These are phyloP conservation scores for Siphamia tubifer DNA, from an alignment of 2,113 vertebrate species.

Conservation along the genomic window DNA sequence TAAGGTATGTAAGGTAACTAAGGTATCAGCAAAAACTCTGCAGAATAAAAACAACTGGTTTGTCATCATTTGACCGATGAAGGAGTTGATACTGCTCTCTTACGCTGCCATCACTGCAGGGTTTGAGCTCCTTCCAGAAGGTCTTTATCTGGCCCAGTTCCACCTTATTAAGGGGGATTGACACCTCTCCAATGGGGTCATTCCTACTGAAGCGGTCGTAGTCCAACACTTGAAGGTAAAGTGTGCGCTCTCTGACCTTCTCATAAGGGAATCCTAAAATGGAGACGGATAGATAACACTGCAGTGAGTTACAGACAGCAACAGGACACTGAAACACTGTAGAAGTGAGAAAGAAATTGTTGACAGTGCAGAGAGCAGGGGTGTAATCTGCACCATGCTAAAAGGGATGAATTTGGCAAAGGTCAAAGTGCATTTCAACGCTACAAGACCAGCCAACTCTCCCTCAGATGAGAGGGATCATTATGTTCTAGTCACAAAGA, in stretches of 20 bases:
- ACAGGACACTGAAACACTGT: background rate
- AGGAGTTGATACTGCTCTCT: conserved; percentile 61
- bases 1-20: too few species aligned
- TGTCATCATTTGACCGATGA: too few species aligned
- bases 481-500: conserved; percentile 8
- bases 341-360: background rate
- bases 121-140: conserved; percentile 99
- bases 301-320: background rate
- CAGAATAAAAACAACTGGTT: too few species aligned
- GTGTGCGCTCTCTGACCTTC: conserved; percentile 95
- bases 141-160: conserved; percentile 97
- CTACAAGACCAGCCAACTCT: background rate
- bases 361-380: background rate
- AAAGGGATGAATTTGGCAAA: conserved; percentile 25
- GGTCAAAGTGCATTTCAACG: conserved; percentile 20
- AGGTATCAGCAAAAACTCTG: too few species aligned
- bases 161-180: conserved; percentile 96
- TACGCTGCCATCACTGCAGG: conserved; percentile 98
- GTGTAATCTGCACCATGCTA: conserved; percentile 4
- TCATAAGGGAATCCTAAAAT: conserved; percentile 94
- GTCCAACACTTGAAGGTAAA: conserved; percentile 98
- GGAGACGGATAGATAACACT: conserved; percentile 15
- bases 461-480: conserved; percentile 9
- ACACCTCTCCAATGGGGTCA: conserved; percentile 97
- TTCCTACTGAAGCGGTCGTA: conserved; percentile 98